Evolutionary conservation across 1,140 invertebrate species (phyloP).

Genomic region (Mercenaria mercenaria): DNA sequence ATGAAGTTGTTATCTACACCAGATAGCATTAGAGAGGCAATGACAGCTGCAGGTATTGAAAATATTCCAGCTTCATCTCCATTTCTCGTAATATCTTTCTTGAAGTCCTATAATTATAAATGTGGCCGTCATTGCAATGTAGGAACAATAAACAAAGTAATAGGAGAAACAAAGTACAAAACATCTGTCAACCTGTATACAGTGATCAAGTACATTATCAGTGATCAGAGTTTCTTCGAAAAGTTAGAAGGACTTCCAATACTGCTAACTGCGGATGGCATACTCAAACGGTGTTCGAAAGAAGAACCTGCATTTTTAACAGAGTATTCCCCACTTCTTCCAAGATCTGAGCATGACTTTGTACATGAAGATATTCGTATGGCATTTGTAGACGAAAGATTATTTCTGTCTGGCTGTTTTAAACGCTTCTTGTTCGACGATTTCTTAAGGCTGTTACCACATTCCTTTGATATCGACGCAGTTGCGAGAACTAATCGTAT

Average conservation of each 20-base stretch:
- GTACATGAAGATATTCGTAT: not conserved
- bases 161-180: slow-evolving; percentile 15
- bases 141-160: not conserved
- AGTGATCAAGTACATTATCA: not conserved
- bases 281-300: not conserved
- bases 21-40: slow-evolving; percentile 1
- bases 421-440: not conserved
- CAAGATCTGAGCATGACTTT: not conserved
- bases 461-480: not conserved
- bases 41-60: slow-evolving; percentile 34
- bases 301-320: not conserved
- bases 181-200: not conserved
- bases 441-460: not conserved
- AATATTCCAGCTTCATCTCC: slow-evolving; percentile 16
- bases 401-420: not conserved
- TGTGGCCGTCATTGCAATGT: slow-evolving; percentile 11
- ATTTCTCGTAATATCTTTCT: slow-evolving; percentile 34
- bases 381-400: not conserved
- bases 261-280: slow-evolving; percentile 25
- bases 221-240: not conserved
- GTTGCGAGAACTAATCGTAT: not conserved
- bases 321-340: not conserved
- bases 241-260: slow-evolving; percentile 15
- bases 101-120: slow-evolving; percentile 26
- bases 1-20: slow-evolving; percentile 63